Evolutionary conservation across 2,113 vertebrate species (phyloP).

Genomic region (Cheilinus undulatus): DNA sequence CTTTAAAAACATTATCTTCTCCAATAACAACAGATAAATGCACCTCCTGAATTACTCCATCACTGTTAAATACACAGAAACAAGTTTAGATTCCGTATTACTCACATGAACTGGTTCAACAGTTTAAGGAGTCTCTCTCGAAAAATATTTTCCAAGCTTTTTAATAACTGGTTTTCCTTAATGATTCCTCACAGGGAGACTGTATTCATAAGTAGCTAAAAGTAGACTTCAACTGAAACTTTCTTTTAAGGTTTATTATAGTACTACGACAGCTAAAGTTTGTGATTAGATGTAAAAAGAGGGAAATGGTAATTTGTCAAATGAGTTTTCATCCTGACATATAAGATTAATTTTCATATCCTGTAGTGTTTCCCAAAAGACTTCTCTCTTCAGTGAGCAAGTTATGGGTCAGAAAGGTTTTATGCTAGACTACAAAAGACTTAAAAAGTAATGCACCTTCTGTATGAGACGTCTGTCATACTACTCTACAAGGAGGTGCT

Average conservation of each 20-base stretch:
- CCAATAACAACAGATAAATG: slow-evolving; percentile 59
- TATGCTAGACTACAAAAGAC: slow-evolving; percentile 39
- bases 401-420: slow-evolving; percentile 73
- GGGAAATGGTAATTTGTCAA: slow-evolving; percentile 85
- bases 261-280: slow-evolving; percentile 78
- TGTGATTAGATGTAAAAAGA: slow-evolving; percentile 69
- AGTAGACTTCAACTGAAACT: slow-evolving; percentile 71
- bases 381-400: slow-evolving; percentile 75
- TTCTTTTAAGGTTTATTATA: slow-evolving; percentile 82
- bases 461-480: slow-evolving; percentile 33
- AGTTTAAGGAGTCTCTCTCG: slow-evolving; percentile 48
- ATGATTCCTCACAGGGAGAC: slow-evolving; percentile 77
- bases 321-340: slow-evolving; percentile 77
- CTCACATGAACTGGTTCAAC: slow-evolving; percentile 60
- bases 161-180: slow-evolving; percentile 81
- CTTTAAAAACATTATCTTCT: slow-evolving; percentile 60
- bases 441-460: slow-evolving; percentile 2
- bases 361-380: slow-evolving; percentile 79
- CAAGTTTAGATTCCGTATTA: slow-evolving; percentile 68
- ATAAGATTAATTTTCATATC: slow-evolving; percentile 84
- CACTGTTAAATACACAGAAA: slow-evolving; percentile 50
- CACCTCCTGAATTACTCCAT: slow-evolving; percentile 54
- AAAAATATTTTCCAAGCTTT: slow-evolving; percentile 71
- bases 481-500: slow-evolving; percentile 49
- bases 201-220: slow-evolving; percentile 71